These are phyloP conservation scores for Elegia similella DNA, from an alignment of 2,888 invertebrate species.

Conservation along the genomic window DNA sequence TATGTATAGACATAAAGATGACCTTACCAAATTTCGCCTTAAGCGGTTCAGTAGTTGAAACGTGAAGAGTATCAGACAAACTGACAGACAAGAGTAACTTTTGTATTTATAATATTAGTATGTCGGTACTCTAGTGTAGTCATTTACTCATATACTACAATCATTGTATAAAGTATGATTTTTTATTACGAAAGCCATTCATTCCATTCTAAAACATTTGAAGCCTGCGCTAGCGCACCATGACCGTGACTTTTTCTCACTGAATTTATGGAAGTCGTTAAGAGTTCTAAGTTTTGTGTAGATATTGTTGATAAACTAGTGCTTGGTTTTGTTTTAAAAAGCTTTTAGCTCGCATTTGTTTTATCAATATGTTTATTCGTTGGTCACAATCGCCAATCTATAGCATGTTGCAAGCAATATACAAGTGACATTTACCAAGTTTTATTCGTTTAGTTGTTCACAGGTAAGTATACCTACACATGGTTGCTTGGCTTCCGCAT, in stretches of 20 bases:
- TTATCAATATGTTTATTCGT: not conserved
- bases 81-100: too few relatives aligned
- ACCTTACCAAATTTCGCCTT: too few relatives aligned
- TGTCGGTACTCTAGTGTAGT: too few relatives aligned
- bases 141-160: too few relatives aligned
- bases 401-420: not conserved
- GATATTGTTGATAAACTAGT: not conserved
- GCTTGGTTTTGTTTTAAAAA: not conserved
- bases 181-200: not conserved
- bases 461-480: conserved; percentile 1
- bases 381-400: not conserved
- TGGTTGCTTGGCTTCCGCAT: conserved; percentile 12
- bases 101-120: too few relatives aligned
- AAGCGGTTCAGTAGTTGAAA: too few relatives aligned
- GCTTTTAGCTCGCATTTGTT: not conserved
- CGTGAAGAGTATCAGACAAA: too few relatives aligned
- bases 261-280: not conserved
- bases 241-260: not conserved
- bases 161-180: too few relatives aligned
- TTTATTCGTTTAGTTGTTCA: conserved; percentile 11
- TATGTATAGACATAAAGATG: too few relatives aligned
- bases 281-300: not conserved
- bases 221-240: not conserved
- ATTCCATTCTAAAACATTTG: not conserved
- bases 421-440: conserved; percentile 13